A percentile compares a stretch with the other conserved stretches of the same genome.
phyloP scores from a whole-genome alignment of 1,140 invertebrate genomes.

The Conus ventricosus region DNA sequence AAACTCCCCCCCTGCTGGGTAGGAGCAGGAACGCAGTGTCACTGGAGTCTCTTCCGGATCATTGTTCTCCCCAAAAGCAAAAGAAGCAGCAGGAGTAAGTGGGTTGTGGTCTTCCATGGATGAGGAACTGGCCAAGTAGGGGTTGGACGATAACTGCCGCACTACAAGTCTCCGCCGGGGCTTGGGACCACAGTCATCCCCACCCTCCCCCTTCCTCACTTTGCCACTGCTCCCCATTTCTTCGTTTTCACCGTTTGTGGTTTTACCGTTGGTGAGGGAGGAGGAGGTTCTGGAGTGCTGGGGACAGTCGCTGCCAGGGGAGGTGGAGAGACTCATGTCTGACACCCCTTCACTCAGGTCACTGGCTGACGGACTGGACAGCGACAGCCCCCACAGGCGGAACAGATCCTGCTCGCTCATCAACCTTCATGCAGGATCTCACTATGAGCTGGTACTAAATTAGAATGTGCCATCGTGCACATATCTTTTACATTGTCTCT shows the following conservation, averaged over 20 bases:
- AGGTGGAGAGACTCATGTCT: slow-evolving; percentile 53
- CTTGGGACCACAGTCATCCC: neutral
- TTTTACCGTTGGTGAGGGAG: slow-evolving; percentile 9
- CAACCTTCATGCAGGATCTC: neutral
- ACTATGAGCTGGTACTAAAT: neutral
- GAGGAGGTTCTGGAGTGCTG: neutral
- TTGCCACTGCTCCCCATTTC: neutral
- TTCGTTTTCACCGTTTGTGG: neutral
- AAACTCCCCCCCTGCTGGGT: neutral
- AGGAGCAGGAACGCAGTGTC: neutral
- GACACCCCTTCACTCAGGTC: slow-evolving; percentile 44
- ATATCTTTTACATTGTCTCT: neutral
- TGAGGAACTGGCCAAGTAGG: slow-evolving; percentile 42
- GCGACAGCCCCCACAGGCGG: slow-evolving; percentile 22
- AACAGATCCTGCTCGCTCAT: slow-evolving; percentile 32
- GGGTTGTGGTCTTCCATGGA: slow-evolving; percentile 38
- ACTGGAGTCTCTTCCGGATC: slow-evolving; percentile 4
- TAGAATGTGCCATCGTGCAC: neutral
- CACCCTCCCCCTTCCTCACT: slow-evolving; percentile 11
- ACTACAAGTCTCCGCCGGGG: slow-evolving; percentile 36
- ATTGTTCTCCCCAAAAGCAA: slow-evolving; percentile 38
- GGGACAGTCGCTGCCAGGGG: slow-evolving; percentile 47
- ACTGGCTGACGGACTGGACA: slow-evolving; percentile 39
- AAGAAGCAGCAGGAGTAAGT: slow-evolving; percentile 33
- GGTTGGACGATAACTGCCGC: slow-evolving; percentile 46